Evolutionary conservation across 2,113 vertebrate species (phyloP).

Genomic region (Bettongia penicillata): DNA sequence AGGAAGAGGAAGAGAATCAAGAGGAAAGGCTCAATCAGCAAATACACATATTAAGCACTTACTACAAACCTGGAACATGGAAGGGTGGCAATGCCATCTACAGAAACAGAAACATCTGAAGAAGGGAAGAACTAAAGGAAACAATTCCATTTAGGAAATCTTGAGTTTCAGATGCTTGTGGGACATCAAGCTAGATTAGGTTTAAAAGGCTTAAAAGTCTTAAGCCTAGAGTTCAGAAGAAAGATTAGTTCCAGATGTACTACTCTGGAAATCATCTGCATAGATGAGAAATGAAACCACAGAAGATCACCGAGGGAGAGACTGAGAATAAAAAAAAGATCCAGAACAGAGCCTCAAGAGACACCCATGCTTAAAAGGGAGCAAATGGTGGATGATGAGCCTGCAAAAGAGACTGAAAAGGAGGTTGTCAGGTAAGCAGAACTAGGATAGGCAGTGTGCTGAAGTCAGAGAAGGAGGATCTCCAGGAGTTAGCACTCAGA

Average conservation of each 20-base stretch:
- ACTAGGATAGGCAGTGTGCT: neutral
- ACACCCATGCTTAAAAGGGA: no score
- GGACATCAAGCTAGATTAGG: no score
- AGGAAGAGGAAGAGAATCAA: neutral
- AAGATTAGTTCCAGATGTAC: no score
- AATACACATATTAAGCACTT: neutral
- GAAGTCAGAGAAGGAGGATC: neutral
- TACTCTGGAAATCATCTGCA: neutral
- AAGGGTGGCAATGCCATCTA: neutral
- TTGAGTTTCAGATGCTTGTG: no score
- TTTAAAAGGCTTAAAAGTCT: neutral
- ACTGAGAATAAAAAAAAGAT: neutral
- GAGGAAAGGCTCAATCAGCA: neutral
- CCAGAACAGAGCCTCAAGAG: neutral
- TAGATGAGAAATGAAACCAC: neutral
- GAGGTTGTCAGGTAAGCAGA: neutral
- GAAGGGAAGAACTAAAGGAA: neutral
- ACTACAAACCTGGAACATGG: neutral
- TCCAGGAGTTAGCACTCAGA: neutral
- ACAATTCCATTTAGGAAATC: neutral
- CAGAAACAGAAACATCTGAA: neutral
- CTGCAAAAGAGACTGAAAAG: neutral
- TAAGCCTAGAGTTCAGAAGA: neutral
- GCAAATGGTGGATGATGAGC: neutral
- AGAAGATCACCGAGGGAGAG: neutral